Percentiles rank a stretch among this genome's conserved stretches.
Conservation (phyloP, 23 tunicate species). For the Styela clava region DNA sequence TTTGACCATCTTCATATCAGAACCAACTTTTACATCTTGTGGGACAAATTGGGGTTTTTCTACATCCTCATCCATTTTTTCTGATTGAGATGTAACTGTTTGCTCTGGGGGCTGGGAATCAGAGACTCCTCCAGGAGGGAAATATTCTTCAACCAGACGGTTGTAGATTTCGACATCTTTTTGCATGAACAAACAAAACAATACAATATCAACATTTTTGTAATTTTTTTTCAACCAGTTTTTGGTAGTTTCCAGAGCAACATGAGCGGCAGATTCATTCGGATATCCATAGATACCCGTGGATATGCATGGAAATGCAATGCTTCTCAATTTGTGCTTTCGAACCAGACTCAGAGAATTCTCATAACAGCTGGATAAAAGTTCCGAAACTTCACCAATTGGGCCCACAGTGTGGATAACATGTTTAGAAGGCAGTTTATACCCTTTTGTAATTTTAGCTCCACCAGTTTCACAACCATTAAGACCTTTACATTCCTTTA, state of each 20-base stretch:
- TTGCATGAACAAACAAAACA: constrained; percentile 74
- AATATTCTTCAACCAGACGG: background rate
- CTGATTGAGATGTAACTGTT: too few relatives aligned
- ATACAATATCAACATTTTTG: constrained; percentile 27
- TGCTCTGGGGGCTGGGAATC: background rate
- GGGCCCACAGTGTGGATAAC: constrained; percentile 99
- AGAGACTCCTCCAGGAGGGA: background rate
- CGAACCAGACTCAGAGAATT: constrained; percentile 44
- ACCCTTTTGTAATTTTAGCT: constrained; percentile 94
- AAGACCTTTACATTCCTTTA: constrained; percentile 70
- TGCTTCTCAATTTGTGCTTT: constrained; percentile 37
- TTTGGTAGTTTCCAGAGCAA: constrained; percentile 51
- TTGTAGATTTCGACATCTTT: constrained; percentile 47
- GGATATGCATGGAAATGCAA: constrained; percentile 97
- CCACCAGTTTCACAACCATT: constrained; percentile 90
- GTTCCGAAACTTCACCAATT: constrained; percentile 17
- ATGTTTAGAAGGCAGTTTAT: constrained; percentile 69
- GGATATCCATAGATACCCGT: constrained; percentile 97
- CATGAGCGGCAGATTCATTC: constrained; percentile 72
- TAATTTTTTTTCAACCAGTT: constrained; percentile 51
- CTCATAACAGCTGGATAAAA: constrained; percentile 44
- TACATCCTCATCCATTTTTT: too few relatives aligned
- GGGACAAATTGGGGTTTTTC: too few relatives aligned
- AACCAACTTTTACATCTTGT: too few relatives aligned
- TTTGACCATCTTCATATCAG: too few relatives aligned